A percentile compares a stretch with the other conserved stretches of the same genome.
Evolutionary conservation across 2,888 invertebrate species (phyloP).

Genomic region (Melinaea marsaeus): DNA sequence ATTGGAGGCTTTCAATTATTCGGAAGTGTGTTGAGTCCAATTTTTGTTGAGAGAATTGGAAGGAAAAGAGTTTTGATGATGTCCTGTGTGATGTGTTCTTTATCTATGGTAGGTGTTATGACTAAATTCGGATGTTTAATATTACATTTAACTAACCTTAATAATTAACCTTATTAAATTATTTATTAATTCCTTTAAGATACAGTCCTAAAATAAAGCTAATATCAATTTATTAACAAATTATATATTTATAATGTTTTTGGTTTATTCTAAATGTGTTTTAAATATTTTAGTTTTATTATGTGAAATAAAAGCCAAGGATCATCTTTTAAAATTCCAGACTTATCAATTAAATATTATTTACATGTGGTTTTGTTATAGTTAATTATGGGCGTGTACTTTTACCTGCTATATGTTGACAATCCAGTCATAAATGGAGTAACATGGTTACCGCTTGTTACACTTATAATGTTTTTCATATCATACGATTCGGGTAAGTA

Average conservation of each 20-base stretch:
- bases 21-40: slow-evolving; percentile 42
- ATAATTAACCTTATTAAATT: too few relatives aligned
- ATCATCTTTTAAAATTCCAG: too few relatives aligned
- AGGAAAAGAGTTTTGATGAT: slow-evolving; percentile 42
- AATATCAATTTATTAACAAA: too few relatives aligned
- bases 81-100: slow-evolving; percentile 42
- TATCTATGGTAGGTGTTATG: slow-evolving; percentile 45
- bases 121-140: too few relatives aligned
- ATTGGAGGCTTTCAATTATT: slow-evolving; percentile 45
- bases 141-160: too few relatives aligned
- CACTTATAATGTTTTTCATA: slow-evolving; percentile 44
- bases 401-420: slow-evolving; percentile 37
- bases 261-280: too few relatives aligned
- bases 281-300: too few relatives aligned
- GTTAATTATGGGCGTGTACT: slow-evolving; percentile 42
- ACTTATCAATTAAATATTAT: too few relatives aligned
- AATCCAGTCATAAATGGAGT: slow-evolving; percentile 29
- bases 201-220: too few relatives aligned
- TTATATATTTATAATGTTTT: too few relatives aligned
- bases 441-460: slow-evolving; percentile 45
- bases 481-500: slow-evolving; percentile 46
- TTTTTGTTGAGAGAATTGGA: slow-evolving; percentile 49
- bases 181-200: too few relatives aligned
- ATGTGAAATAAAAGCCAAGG: too few relatives aligned
- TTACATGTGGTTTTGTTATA: slow-evolving; percentile 20